A percentile compares a stretch with the other conserved stretches of the same genome.
phyloP scores from a whole-genome alignment of 2,888 invertebrate genomes.

The Torymus aiolomorphi region DNA sequence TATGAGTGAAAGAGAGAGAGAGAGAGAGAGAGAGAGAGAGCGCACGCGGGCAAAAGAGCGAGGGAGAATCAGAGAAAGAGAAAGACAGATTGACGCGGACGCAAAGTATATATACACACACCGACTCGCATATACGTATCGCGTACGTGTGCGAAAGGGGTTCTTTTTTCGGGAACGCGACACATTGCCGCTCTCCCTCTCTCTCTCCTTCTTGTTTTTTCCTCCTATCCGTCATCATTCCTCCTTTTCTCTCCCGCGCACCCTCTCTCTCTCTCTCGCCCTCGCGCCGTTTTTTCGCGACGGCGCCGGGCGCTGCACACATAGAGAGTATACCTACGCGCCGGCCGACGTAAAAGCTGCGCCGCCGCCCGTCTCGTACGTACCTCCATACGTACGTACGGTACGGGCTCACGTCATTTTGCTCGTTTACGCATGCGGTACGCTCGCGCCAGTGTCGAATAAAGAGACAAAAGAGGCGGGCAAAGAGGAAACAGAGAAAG shows the following conservation, averaged over 20 bases:
- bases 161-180: slow-evolving; percentile 26
- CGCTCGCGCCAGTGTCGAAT: slow-evolving; percentile 70
- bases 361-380: not conserved
- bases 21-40: not conserved
- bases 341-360: slow-evolving; percentile 16
- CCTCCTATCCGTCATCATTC: not conserved
- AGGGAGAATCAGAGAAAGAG: not conserved
- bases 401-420: slow-evolving; percentile 31
- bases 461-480: slow-evolving; percentile 50
- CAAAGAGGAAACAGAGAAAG: slow-evolving; percentile 15
- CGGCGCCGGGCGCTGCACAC: too few relatives aligned
- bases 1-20: not conserved
- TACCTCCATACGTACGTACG: too few relatives aligned
- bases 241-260: not conserved
- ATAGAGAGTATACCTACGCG: too few relatives aligned
- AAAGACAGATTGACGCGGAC: slow-evolving; percentile 8
- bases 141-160: slow-evolving; percentile 4
- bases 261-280: not conserved
- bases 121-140: not conserved
- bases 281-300: too few relatives aligned
- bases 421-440: slow-evolving; percentile 39
- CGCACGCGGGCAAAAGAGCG: not conserved
- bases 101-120: not conserved
- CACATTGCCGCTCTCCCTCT: slow-evolving; percentile 24
- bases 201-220: slow-evolving; percentile 11